A percentile compares a stretch with the other conserved stretches of the same genome.
Evolutionary conservation across 2,888 invertebrate species (phyloP).

Genomic region (Gerris lacustris): DNA sequence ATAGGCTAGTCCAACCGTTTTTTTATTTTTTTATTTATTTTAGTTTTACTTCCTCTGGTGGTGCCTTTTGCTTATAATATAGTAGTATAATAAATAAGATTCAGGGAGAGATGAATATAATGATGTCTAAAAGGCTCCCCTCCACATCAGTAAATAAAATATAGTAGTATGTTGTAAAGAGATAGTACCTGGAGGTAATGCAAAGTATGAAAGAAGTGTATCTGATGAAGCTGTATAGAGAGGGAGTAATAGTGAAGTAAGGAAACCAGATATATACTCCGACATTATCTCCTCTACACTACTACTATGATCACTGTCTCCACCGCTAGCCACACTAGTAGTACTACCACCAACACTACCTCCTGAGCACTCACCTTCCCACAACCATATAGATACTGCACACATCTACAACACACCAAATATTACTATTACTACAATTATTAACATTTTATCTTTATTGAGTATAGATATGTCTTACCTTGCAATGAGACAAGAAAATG

Average conservation of each 20-base stretch:
- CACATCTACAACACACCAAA: slow-evolving; percentile 37
- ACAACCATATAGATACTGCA: slow-evolving; percentile 32
- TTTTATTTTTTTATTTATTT: no score
- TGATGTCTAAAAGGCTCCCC: no score
- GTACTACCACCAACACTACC: slow-evolving; percentile 45
- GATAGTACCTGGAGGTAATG: slow-evolving; percentile 55
- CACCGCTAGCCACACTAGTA: slow-evolving; percentile 48
- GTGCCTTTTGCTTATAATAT: no score
- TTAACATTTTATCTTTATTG: neutral
- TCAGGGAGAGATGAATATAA: no score
- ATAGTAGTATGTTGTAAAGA: no score
- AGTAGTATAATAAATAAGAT: no score
- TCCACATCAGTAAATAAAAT: no score
- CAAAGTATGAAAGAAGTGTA: slow-evolving; percentile 48
- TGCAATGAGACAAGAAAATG: no score
- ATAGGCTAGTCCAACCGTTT: no score
- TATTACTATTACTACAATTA: slow-evolving; percentile 44
- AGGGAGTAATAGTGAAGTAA: slow-evolving; percentile 57
- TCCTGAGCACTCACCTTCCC: slow-evolving; percentile 47
- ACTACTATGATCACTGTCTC: slow-evolving; percentile 43
- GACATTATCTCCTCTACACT: slow-evolving; percentile 20
- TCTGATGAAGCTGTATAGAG: slow-evolving; percentile 53
- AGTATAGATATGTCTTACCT: no score
- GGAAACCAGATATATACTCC: slow-evolving; percentile 41
- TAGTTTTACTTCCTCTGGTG: no score